Evolutionary conservation across 2,113 vertebrate species (phyloP).

Genomic region (Sterna hirundo): DNA sequence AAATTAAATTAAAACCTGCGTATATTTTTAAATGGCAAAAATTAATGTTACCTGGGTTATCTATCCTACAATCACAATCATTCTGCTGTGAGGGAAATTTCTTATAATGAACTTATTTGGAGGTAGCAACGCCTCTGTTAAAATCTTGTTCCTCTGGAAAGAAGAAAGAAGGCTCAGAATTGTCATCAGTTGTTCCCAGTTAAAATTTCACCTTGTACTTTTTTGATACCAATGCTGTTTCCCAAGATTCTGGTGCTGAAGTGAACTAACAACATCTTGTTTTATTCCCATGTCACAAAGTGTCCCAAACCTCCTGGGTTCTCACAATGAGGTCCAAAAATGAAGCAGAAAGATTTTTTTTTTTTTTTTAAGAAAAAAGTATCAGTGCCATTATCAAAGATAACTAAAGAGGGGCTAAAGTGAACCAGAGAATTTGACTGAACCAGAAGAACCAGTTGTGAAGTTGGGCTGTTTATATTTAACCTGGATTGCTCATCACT

Average conservation of each 20-base stretch:
- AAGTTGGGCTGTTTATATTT: neutral
- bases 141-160: neutral
- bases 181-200: neutral
- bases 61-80: neutral
- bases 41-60: neutral
- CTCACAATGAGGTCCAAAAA: neutral
- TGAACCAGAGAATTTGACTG: neutral
- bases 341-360: neutral
- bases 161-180: neutral
- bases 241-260: neutral
- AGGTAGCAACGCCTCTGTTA: neutral
- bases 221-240: neutral
- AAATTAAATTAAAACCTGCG: neutral
- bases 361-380: neutral
- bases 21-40: neutral
- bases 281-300: neutral
- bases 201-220: neutral
- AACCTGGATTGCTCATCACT: neutral
- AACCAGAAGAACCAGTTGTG: neutral
- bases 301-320: neutral
- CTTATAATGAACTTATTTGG: neutral
- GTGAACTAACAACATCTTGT: neutral
- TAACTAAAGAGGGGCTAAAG: neutral
- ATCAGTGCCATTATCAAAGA: neutral
- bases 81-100: neutral